Percentiles rank a stretch among this genome's conserved stretches.
Conservation (phyloP, 2,113 vertebrate genomes). For the Ramphastos sulfuratus region DNA sequence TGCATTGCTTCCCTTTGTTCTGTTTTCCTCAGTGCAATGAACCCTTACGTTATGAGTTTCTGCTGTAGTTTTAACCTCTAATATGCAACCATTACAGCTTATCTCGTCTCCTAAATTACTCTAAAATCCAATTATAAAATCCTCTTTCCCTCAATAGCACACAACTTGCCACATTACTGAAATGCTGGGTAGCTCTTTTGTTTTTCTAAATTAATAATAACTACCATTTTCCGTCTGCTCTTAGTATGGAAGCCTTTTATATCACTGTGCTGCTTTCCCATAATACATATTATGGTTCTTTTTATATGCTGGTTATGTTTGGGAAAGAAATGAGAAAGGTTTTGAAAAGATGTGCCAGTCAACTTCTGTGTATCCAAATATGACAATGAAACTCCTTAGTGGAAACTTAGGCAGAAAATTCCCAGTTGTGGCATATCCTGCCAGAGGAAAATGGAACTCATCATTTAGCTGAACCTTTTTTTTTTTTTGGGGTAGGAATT, state of each 20-base stretch:
- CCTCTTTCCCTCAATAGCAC: conserved; percentile 75
- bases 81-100: conserved; percentile 82
- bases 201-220: conserved; percentile 86
- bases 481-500: background rate
- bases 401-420: conserved; percentile 54
- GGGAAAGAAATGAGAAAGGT: conserved; percentile 44
- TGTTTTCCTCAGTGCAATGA: conserved; percentile 74
- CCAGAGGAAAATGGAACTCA: conserved; percentile 6
- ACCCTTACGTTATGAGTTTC: conserved; percentile 78
- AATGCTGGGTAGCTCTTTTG: conserved; percentile 77
- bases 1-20: conserved; percentile 73
- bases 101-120: conserved; percentile 83
- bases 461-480: conserved; percentile 12
- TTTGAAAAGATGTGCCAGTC: conserved; percentile 69
- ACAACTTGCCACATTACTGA: conserved; percentile 80
- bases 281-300: conserved; percentile 68
- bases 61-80: conserved; percentile 82
- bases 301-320: conserved; percentile 64
- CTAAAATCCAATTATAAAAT: conserved; percentile 83
- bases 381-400: conserved; percentile 13
- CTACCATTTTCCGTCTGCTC: conserved; percentile 79
- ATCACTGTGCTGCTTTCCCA: conserved; percentile 68
- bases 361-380: conserved; percentile 49
- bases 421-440: conserved; percentile 3
- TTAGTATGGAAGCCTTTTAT: conserved; percentile 68